Evolutionary conservation across 2,797 vertebrate species (phyloP), one percentile per base, ranked within the genome.

Genomic region (Bucorvus abyssinicus): DNA sequence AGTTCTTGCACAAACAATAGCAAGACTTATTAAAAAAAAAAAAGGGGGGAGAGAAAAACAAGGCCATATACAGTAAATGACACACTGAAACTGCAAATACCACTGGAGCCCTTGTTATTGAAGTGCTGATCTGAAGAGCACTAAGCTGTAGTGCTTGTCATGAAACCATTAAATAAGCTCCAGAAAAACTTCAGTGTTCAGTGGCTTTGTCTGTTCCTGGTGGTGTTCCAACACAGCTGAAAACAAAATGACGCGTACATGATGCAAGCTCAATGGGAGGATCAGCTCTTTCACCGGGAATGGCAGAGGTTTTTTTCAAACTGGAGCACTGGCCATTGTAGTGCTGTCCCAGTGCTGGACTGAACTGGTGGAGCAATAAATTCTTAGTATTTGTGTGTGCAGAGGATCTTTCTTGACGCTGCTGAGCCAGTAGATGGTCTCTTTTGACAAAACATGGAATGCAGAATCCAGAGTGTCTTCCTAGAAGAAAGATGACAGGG

Each of bases 151-250:
- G 36, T 34, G 53, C 67, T 93, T 16, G 23, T 94, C 52, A 68
- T 71, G 45, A 84, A 80, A 50, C 40, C 27, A 32, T 60, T 84
- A 91, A 89, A 89, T 74, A 59, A 77, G 75, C 86, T 91, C 49
- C 81, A 87, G 90, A 93, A 77, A 85, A 85, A 52, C 49, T 53
- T 57, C 44, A 87, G 67, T 90, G 64, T 77, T 90, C 45, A 47
- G 5, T 75, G 75, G 71, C 90, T 92, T 94, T 96, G 88, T 96
- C 90, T 92, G 0, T 90, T 93, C 42, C 71, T 95, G 90, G 91
- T 79, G 47, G 12, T 60, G 71, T 90, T 90, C 96, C 92, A 94
- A 3, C 40, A 78, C 71, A 78, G 64, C 64, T 71, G 42, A 80
- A 96, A 95, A 94, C 84, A 77, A 50, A 95, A 38, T 80, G 75